phyloP scores from a whole-genome alignment of 2,797 vertebrate genomes.

The Lepus oiostolus region DNA sequence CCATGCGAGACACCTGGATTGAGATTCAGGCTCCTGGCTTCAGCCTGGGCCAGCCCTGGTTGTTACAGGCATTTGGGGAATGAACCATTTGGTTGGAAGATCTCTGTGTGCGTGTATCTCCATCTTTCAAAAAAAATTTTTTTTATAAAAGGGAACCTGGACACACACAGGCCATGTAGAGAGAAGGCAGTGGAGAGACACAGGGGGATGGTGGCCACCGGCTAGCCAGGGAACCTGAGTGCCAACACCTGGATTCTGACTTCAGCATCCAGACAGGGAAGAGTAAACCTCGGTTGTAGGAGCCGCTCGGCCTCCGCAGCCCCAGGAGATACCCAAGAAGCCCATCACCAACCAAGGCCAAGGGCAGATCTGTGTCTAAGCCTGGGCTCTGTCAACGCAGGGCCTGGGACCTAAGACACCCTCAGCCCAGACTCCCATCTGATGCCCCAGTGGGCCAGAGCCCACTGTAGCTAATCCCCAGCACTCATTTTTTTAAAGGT shows the following conservation, averaged over 20 bases:
- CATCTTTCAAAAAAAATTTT: no score
- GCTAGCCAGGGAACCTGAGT: neutral
- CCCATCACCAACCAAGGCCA: neutral
- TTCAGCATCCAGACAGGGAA: neutral
- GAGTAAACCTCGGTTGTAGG: accelerated
- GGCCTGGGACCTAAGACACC: neutral
- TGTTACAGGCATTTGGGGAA: no score
- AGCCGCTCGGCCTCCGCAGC: neutral
- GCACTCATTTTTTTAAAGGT: no score
- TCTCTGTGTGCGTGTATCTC: no score
- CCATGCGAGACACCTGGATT: no score
- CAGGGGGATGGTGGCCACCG: neutral
- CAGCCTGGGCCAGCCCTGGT: no score
- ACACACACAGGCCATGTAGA: no score
- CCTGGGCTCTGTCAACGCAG: neutral
- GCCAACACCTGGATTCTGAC: no score
- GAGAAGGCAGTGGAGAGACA: accelerated
- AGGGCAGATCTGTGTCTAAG: neutral
- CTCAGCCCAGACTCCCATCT: neutral
- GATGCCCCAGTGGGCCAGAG: no score
- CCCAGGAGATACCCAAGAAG: neutral
- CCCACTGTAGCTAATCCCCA: no score
- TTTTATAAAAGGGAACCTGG: neutral
- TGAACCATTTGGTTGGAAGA: no score
- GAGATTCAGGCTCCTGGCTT: no score